These are phyloP conservation scores for Anguilla anguilla DNA, from an alignment of 2,797 vertebrate species.

Conservation along the genomic window DNA sequence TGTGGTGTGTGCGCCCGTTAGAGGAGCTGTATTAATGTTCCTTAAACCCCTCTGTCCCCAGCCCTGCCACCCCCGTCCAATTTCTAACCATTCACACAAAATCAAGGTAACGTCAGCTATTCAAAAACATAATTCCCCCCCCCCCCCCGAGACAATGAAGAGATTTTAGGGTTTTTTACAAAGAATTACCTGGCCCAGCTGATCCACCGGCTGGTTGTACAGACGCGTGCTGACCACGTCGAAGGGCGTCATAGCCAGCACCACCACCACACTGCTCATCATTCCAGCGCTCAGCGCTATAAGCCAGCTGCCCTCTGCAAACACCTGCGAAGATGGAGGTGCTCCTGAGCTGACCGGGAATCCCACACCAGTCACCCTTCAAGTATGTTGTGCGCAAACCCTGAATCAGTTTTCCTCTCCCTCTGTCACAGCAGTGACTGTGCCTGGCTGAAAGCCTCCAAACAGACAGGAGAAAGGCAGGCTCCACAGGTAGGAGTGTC, in stretches of 20 bases:
- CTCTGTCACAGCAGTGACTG: background rate
- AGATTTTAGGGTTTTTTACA: background rate
- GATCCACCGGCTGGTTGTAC: conserved; percentile 80
- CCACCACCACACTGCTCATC: conserved; percentile 79
- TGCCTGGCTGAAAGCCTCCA: background rate
- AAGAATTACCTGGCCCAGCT: conserved; percentile 68
- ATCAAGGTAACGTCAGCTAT: background rate
- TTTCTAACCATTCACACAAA: background rate
- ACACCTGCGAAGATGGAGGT: conserved; percentile 60
- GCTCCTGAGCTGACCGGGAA: background rate
- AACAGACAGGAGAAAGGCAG: background rate
- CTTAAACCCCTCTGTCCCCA: background rate
- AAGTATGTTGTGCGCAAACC: background rate
- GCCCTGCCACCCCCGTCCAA: background rate
- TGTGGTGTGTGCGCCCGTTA: background rate
- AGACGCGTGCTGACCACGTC: conserved; percentile 83
- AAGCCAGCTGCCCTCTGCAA: conserved; percentile 72
- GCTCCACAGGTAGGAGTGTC: too few species aligned
- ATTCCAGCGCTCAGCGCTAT: conserved; percentile 73
- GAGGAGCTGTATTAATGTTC: background rate
- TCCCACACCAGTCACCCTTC: background rate
- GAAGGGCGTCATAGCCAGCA: conserved; percentile 79
- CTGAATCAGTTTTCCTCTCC: background rate
- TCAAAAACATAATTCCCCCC: background rate
- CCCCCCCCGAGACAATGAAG: background rate